These are phyloP conservation scores for Sylvilagus floridanus DNA, from an alignment of 2,797 vertebrate genomes.

Conservation along the genomic window DNA sequence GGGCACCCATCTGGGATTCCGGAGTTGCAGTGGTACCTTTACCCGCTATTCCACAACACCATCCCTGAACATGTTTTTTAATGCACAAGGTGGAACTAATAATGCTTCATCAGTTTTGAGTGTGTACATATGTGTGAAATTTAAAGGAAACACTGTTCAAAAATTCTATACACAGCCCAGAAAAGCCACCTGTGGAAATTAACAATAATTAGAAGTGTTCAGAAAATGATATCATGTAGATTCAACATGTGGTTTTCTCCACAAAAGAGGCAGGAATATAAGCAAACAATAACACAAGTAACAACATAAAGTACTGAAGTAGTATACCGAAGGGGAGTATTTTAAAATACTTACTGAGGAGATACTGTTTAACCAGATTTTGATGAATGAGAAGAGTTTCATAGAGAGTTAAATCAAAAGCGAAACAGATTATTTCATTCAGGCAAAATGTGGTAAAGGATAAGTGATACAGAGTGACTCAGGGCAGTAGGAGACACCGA, in stretches of 20 bases:
- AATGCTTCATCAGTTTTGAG: background rate
- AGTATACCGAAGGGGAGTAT: background rate
- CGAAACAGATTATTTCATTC: background rate
- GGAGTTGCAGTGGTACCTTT: too few species aligned
- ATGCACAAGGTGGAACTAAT: background rate
- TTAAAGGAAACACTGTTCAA: background rate
- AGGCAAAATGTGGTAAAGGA: background rate
- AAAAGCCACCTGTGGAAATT: background rate
- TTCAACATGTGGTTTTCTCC: background rate
- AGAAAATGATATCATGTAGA: background rate
- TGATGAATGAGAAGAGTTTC: background rate
- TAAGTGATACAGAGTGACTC: background rate
- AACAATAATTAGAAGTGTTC: background rate
- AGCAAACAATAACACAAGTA: background rate
- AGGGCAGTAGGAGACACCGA: background rate
- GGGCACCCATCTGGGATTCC: too few species aligned
- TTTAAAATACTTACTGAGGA: background rate
- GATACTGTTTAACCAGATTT: background rate
- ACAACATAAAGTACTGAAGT: conserved; percentile 5
- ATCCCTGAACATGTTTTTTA: background rate
- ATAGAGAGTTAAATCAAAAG: background rate
- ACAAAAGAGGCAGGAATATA: background rate
- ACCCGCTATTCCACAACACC: too few species aligned
- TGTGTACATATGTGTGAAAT: background rate
- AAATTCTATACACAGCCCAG: background rate